Evolutionary conservation across 2,113 vertebrate species (phyloP), one percentile per base, ranked within the genome.

Genomic region (Triplophysa siluroides): DNA sequence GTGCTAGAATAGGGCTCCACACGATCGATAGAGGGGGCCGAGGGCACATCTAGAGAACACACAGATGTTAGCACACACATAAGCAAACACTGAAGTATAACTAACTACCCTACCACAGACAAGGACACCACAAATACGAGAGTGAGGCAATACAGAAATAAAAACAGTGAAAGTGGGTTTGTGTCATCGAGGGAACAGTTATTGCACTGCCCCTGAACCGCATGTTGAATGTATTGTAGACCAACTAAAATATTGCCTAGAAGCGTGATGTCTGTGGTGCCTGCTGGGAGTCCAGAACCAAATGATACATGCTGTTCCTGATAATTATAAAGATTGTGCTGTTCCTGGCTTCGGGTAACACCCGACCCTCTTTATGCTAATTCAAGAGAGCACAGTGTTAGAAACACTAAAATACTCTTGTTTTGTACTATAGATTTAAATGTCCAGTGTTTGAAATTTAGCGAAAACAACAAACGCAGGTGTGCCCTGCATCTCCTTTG

Each of bases 1-100:
- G 96, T 96, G 90, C 96, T 98, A 21, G 97, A 98, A 78, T 97
- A 98, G 0, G 98, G 95, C 38, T 95, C 94, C 87, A 98, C 94
- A 13, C 88, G 89, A 69, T 93, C 88, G 19, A 99, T 95, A 85
- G 92, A 92, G 1, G 97, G 98, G 2, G 94, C 92, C 11, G 96
- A 97, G 0, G 98, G 98, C 8, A 98, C 97, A 56, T 98, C 98
- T 98, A 89, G 2, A 81, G 1, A 60, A 79, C 33, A 85, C 71
- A 78, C 52, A 85, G 19, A 66, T 38, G 33, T n/a, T 73, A 33
- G 69, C 41, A 66, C 33, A 73, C 68, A 71, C 47, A 67, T 1
- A 41, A 2, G 69, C 0, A 78, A 56, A 80, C 23, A 58, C 21
- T 77, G 2, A 29, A 50, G 21, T 23, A 64, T 14, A 77, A 33